Evolutionary conservation across 2,797 vertebrate genomes (phyloP), one percentile per base, ranked within the genome.

Genomic region (Ficedula albicollis): DNA sequence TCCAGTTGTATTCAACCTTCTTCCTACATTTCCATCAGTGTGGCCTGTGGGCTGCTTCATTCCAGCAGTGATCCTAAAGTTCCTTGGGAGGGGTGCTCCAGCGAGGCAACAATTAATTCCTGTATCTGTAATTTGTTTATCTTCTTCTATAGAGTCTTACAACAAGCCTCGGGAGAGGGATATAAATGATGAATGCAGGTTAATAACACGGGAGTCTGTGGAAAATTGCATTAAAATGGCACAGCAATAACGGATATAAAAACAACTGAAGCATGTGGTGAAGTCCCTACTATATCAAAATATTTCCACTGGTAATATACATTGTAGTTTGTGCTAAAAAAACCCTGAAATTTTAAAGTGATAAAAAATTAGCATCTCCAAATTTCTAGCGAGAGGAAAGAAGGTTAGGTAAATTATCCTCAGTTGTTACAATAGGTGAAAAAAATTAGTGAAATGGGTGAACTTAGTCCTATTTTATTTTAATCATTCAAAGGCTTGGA

Each of bases 131-230:
- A 92, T 95, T 92, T 87, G 76, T 94, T 94, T 97, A 94, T 88
- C 74, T 90, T 87, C 69, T 92, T 91, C 70, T 78, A 55, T 66
- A 84, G 63, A 56, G 41, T 90, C 83, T 93, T 88, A 87, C 36
- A 91, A 93, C 27, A 87, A 87, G 79, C 77, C 95, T 94, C 70
- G 0, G 56, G 94, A 95, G 95, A 91, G 41, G 60, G 36, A 95
- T 96, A 94, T 76, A 94, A 93, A 78, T 91, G 93, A 94, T 78
- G 46, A 89, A 94, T 96, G 94, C 84, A 91, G 80, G 91, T 95
- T 96, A 97, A 88, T 93, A 93, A 84, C 87, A 70, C 0, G 0
- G 90, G 85, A 95, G 74, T 89, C 58, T 87, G 68, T 0, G 4
- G 93, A 97, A 97, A 95, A 97, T 93, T 89, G 20, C 78, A 26